Percentiles rank a stretch among this genome's conserved stretches.
Evolutionary conservation across 2,797 vertebrate species (phyloP).

Genomic region (Argyrosomus regius): DNA sequence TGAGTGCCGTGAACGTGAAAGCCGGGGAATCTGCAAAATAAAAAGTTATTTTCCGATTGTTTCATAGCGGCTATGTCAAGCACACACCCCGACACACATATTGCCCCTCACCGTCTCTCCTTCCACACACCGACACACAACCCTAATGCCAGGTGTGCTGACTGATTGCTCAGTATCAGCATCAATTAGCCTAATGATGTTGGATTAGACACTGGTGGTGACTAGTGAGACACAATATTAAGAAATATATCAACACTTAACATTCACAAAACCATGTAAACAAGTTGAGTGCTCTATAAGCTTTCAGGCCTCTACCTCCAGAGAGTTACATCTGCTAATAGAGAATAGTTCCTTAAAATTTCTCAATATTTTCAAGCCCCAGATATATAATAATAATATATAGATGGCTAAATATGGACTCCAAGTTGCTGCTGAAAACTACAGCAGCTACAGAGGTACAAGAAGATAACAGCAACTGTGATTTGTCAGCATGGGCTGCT

Average conservation of each 20-base stretch:
- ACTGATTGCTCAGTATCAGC: slow-evolving; percentile 58
- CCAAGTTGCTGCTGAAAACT: background rate
- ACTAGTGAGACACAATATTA: slow-evolving; percentile 15
- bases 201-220: slow-evolving; percentile 9
- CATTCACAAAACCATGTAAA: slow-evolving; percentile 12
- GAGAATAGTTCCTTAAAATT: slow-evolving; percentile 4
- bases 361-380: background rate
- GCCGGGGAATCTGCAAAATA: too few species aligned
- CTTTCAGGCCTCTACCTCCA: background rate
- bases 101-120: too few species aligned
- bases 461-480: too few species aligned
- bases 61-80: too few species aligned
- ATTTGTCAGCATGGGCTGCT: background rate
- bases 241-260: slow-evolving; percentile 26
- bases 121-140: too few species aligned
- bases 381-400: background rate
- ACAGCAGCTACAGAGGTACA: background rate
- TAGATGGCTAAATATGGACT: background rate
- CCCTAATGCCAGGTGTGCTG: slow-evolving; percentile 56
- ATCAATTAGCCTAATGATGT: slow-evolving; percentile 63
- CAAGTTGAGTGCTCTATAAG: background rate
- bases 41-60: too few species aligned
- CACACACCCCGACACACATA: too few species aligned
- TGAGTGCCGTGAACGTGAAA: too few species aligned
- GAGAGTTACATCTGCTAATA: background rate